Evolutionary conservation across 2,888 invertebrate genomes (phyloP).

Genomic region (Schizaphis graminum): DNA sequence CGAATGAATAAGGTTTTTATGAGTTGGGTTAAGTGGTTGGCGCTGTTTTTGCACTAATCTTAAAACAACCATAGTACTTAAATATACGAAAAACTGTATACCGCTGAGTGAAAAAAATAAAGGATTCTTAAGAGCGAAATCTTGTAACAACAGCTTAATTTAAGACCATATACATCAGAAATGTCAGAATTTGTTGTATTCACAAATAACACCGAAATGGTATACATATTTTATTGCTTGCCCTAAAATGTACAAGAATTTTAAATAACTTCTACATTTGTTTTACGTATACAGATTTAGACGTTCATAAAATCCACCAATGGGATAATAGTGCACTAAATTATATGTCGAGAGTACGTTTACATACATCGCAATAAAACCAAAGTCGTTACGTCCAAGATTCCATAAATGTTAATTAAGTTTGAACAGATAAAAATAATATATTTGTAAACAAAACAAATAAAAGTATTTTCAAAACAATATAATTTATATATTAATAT

Average conservation of each 20-base stretch:
- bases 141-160: slow-evolving; percentile 61
- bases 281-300: background rate
- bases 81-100: slow-evolving; percentile 38
- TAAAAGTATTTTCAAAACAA: background rate
- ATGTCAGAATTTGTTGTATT: slow-evolving; percentile 46
- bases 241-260: slow-evolving; percentile 18
- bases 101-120: background rate
- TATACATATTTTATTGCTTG: slow-evolving; percentile 31
- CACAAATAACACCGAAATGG: slow-evolving; percentile 30
- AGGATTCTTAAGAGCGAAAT: slow-evolving; percentile 57
- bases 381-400: background rate
- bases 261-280: slow-evolving; percentile 13
- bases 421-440: background rate
- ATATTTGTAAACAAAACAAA: background rate
- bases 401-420: slow-evolving; percentile 36
- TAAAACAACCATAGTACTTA: slow-evolving; percentile 43
- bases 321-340: slow-evolving; percentile 12
- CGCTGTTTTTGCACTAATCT: slow-evolving; percentile 37
- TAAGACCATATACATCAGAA: slow-evolving; percentile 47
- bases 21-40: slow-evolving; percentile 47
- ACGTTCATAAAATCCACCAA: slow-evolving; percentile 30
- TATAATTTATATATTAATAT: background rate
- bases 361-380: slow-evolving; percentile 26
- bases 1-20: slow-evolving; percentile 34
- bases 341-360: slow-evolving; percentile 6